Evolutionary conservation across 2,797 vertebrate species (phyloP).

Genomic region (Melanotaenia maccullochi): DNA sequence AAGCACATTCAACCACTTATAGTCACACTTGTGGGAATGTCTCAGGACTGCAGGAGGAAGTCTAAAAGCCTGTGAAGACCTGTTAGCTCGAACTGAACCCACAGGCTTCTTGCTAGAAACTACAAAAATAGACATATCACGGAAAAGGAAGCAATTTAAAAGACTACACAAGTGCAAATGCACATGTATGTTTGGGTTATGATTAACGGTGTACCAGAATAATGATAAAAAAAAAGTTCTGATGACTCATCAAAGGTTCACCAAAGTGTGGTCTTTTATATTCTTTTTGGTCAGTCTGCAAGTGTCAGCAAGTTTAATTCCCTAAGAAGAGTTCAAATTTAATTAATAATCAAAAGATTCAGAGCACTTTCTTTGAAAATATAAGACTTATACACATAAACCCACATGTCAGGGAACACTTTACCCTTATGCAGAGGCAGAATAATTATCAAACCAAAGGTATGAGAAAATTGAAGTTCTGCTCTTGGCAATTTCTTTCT

Average conservation of each 20-base stretch:
- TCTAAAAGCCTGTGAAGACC: not conserved
- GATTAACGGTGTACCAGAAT: constrained; percentile 7
- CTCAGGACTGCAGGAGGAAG: constrained; percentile 1
- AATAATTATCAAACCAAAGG: constrained; percentile 47
- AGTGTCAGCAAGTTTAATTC: constrained; percentile 24
- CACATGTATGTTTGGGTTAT: not conserved
- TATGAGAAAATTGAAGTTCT: constrained; percentile 45
- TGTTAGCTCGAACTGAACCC: not conserved
- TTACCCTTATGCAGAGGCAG: constrained; percentile 24
- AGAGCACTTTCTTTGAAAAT: constrained; percentile 9
- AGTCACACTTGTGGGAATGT: not conserved
- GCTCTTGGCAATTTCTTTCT: constrained; percentile 46
- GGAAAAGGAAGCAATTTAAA: not conserved
- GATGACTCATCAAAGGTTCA: constrained; percentile 22
- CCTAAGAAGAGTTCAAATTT: constrained; percentile 24
- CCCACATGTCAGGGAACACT: constrained; percentile 19
- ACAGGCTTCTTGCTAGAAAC: not conserved
- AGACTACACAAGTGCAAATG: not conserved
- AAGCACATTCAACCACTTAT: not conserved
- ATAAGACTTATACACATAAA: constrained; percentile 3
- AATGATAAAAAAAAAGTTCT: not conserved
- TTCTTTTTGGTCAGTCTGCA: constrained; percentile 2
- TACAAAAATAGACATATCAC: not conserved
- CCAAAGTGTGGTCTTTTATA: not conserved
- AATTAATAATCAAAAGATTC: constrained; percentile 15